phyloP scores from a whole-genome alignment of 2,797 vertebrate genomes.

The Typhlichthys subterraneus region DNA sequence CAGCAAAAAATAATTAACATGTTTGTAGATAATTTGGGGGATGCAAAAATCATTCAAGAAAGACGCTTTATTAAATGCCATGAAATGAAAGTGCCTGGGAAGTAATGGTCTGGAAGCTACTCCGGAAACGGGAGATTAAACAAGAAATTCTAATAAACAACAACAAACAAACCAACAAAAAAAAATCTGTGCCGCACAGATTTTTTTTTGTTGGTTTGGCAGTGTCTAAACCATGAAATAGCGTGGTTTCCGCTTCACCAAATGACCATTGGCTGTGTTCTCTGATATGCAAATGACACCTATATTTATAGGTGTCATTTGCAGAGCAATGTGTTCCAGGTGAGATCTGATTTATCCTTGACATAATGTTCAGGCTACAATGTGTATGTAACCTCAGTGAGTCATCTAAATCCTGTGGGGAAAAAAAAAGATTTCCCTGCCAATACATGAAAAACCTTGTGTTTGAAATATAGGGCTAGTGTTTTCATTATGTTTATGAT shows the following conservation, averaged over 20 bases:
- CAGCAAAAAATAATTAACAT: no score
- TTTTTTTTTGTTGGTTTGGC: no score
- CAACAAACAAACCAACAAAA: no score
- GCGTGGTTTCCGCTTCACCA: background rate
- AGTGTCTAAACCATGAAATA: background rate
- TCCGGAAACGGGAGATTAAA: no score
- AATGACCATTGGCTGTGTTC: background rate
- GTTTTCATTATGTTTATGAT: background rate
- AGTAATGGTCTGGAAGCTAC: no score
- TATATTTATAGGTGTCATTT: no score
- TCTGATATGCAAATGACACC: background rate
- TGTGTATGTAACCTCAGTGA: background rate
- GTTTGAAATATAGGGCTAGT: background rate
- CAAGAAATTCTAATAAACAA: no score
- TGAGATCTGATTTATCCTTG: slow-evolving; percentile 8
- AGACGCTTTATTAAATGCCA: background rate
- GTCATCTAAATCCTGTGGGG: background rate
- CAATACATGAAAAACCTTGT: background rate
- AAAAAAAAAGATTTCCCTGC: background rate
- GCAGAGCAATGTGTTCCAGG: background rate
- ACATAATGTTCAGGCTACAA: background rate
- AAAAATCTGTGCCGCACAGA: no score
- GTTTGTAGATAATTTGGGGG: background rate
- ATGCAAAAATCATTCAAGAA: background rate
- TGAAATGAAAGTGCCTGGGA: no score